Base-by-base conservation (phyloP, 1,140 invertebrate genomes). In the Halotydeus destructor region DNA sequence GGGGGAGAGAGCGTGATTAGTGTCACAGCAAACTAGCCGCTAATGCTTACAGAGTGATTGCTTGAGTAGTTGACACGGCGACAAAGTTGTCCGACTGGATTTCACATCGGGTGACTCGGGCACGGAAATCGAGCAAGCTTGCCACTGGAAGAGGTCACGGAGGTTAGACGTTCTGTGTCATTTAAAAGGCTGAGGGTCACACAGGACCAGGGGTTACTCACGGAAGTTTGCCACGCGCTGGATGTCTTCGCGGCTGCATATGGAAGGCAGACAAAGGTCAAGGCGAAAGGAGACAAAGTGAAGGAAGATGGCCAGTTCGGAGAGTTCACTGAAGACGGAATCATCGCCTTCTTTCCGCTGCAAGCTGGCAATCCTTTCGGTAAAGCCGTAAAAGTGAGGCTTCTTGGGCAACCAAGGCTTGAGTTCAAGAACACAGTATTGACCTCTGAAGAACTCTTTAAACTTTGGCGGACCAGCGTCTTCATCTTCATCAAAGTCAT, bases 221-320 rank as follows among this genome's bases (percentile, higher is more conserved):
- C 45, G 38, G 16, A 48, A 38, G 18, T 25, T 21, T 12, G 43
- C 37, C 27, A 54, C 42, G 30, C 39, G 45, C 36, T 54, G 48
- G 5, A 54, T 50, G 33, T 54, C 53, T 12, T 54, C 45, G 23
- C 45, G 39, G 4, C 48, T 49, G 34, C 53, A 54, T n/a, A 49
- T 49, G 2, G 52, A 54, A 8, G 53, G 53, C 8, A 54, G 49
- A 34, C 53, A 54, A 1, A 54, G 37, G 24, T 52, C 53, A 18
- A 54, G 41, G 6, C 52, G 43, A 16, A 54, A 49, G 2, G 43
- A 45, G 14, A 52, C 31, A 36, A 54, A 54, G 40, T 54, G 50
- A 34, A 54, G 51, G 3, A 47, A 50, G 16, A 52, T 45, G 19
- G 52, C 50, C 23, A 46, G 32, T n/a, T 48, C 28, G 11, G 45